Base-by-base conservation (phyloP, 1,140 invertebrate genomes). In the Amyelois transitella region DNA sequence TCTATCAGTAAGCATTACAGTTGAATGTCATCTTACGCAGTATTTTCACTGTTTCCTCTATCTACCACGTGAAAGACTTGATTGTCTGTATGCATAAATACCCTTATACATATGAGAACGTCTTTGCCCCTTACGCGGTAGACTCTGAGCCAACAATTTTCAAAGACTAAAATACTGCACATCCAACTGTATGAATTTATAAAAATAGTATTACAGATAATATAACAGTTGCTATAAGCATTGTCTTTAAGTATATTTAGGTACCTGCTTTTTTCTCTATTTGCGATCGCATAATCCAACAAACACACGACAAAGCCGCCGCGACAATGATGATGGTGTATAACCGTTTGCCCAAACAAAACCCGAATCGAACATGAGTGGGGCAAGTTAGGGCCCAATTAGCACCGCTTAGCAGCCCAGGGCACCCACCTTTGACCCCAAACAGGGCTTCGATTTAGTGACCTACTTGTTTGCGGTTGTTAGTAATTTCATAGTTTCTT, bases 311-410 rank as follows among this genome's bases (percentile, higher is more conserved):
- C 43, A 54, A 52, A 60, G 7, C 48, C 38, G 45, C 43, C 20
- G 53, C 53, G 68, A 76, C 64, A 47, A 25, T 55, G 43, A 67
- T 66, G 52, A 69, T 64, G 28, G 55, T 18, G 53, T 18, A 55
- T 75, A 77, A 77, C 65, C 64, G 64, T 72, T 69, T 65, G 54
- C 43, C 18, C 72, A 74, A 77, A 77, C 69, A 75, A 43, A 59
- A 54, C 28, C 56, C 49, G 59, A 74, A 75, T 75, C 66, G 74
- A 55, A 60, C 62, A 62, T 72, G 68, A 71, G 69, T 67, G 58
- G 55, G 67, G 64, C 62, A 69, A 71, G 53, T 78, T 74, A 78
- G 70, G 72, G 63, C 44, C 43, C 65, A 71, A 72, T 78, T 78
- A 77, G 52, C 71, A 60, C 63, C 62, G 53, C 53, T 76, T 76